Evolutionary conservation across 2,797 vertebrate species (phyloP).

Genomic region (Poecilia velifera): DNA sequence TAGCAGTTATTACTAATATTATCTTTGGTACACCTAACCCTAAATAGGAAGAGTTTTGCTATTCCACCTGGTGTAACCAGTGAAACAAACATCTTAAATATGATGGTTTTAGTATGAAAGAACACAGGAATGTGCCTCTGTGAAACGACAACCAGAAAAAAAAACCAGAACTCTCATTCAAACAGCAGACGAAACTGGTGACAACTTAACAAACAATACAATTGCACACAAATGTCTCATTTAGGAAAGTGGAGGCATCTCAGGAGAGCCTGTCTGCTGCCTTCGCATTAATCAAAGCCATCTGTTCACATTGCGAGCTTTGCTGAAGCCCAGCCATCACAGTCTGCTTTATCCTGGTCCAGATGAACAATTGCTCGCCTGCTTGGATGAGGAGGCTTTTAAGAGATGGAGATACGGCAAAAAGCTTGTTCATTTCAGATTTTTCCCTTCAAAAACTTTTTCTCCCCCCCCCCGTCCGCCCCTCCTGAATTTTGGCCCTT

Average conservation of each 20-base stretch:
- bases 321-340: conserved; percentile 73
- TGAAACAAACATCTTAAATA: background rate
- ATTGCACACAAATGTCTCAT: conserved; percentile 78
- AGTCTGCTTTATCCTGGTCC: conserved; percentile 71
- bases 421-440: conserved; percentile 21
- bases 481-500: background rate
- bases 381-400: conserved; percentile 47
- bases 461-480: background rate
- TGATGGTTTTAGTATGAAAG: background rate
- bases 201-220: conserved; percentile 72
- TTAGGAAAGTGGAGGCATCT: conserved; percentile 68
- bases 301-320: conserved; percentile 77
- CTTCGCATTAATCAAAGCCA: conserved; percentile 75
- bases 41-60: background rate
- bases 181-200: conserved; percentile 52
- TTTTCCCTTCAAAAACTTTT: background rate
- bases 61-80: background rate
- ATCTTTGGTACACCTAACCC: background rate
- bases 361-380: conserved; percentile 68
- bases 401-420: conserved; percentile 37
- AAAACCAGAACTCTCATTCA: conserved; percentile 33
- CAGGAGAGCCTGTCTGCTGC: conserved; percentile 68
- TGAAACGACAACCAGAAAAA: background rate
- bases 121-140: background rate
- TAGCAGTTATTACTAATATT: background rate